phyloP scores from a whole-genome alignment of 1,140 invertebrate genomes.

The Antheraea mylitta region DNA sequence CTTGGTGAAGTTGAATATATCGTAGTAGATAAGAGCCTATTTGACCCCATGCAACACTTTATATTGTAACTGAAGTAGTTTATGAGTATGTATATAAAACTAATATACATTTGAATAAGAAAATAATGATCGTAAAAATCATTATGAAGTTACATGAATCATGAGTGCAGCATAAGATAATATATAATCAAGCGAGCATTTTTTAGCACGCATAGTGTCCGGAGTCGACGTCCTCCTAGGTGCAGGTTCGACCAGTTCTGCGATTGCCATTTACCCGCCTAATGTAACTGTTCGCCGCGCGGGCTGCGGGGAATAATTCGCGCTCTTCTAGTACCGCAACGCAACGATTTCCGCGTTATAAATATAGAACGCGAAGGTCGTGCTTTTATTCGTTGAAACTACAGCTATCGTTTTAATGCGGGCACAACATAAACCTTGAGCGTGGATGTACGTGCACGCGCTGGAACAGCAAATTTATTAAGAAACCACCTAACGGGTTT shows the following conservation, averaged over 20 bases:
- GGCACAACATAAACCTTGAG: slow-evolving; percentile 26
- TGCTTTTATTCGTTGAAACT: slow-evolving; percentile 56
- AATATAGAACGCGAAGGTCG: slow-evolving; percentile 74
- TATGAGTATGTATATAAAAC: no score
- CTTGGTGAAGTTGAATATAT: no score
- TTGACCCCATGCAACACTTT: no score
- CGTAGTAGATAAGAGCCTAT: no score
- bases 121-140: no score
- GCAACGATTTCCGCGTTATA: slow-evolving; percentile 74
- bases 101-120: no score
- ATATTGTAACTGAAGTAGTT: no score
- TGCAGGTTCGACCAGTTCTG: slow-evolving; percentile 36
- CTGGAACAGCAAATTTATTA: slow-evolving; percentile 1
- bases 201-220: background rate
- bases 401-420: slow-evolving; percentile 27
- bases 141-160: background rate
- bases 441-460: slow-evolving; percentile 5
- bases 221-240: background rate
- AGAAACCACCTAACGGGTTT: slow-evolving; percentile 18
- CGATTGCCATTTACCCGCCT: slow-evolving; percentile 49
- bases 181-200: background rate
- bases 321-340: slow-evolving; percentile 63
- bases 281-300: slow-evolving; percentile 59
- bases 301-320: slow-evolving; percentile 48
- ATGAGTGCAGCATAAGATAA: background rate